Percentiles rank a stretch among this genome's conserved stretches.
Conservation (phyloP, 2,888 invertebrate genomes). For the Drosophila subquinaria region DNA sequence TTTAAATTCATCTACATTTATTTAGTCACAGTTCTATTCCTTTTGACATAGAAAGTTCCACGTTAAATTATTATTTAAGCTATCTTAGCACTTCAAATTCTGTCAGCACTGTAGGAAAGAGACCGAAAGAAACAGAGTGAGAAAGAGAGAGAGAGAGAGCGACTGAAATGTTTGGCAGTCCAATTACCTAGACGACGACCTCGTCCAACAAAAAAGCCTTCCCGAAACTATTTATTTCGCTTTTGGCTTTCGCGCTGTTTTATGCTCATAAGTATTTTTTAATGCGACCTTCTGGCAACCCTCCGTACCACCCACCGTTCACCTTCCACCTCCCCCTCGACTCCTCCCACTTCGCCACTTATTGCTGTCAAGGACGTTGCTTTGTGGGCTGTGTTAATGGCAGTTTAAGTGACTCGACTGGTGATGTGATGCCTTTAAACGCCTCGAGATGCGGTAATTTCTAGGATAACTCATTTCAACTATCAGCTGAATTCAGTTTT, state of each 20-base stretch:
- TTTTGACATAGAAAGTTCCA: too few species aligned
- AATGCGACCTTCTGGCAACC: conserved; percentile 61
- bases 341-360: neutral
- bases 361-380: conserved; percentile 51
- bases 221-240: conserved; percentile 57
- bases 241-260: conserved; percentile 42
- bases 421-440: conserved; percentile 19
- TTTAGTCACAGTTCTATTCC: too few species aligned
- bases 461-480: neutral
- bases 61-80: too few species aligned
- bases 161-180: conserved; percentile 38
- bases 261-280: conserved; percentile 64
- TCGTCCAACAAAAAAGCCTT: conserved; percentile 43
- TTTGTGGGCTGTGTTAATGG: conserved; percentile 31
- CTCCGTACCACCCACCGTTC: neutral
- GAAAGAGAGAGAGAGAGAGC: neutral
- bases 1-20: too few species aligned
- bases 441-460: conserved; percentile 1
- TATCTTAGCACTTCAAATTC: too few species aligned
- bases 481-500: too few species aligned
- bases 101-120: too few species aligned
- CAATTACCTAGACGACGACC: conserved; percentile 67
- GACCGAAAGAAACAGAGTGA: neutral
- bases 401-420: conserved; percentile 25
- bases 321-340: neutral